Evolutionary conservation across 2,113 vertebrate genomes (phyloP).

Genomic region (Rhadina sibilatrix): DNA sequence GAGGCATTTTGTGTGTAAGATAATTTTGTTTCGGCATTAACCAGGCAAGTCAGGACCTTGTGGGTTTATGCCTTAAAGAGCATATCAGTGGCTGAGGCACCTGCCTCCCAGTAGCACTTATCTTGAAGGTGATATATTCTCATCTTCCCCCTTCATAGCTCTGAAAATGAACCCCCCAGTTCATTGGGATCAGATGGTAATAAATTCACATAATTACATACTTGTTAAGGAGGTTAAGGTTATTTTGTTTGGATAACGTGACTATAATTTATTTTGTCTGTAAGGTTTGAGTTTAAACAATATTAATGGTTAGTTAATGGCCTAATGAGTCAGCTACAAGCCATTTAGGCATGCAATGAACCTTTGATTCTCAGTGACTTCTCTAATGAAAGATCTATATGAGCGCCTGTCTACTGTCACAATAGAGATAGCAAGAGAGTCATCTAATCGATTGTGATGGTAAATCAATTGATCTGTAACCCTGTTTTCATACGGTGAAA

Average conservation of each 20-base stretch:
- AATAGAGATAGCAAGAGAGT: conserved; percentile 75
- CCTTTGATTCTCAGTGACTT: conserved; percentile 79
- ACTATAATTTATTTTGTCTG: conserved; percentile 74
- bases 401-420: conserved; percentile 74
- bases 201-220: conserved; percentile 63
- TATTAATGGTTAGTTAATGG: conserved; percentile 81
- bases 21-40: neutral
- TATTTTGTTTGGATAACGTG: conserved; percentile 62
- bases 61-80: neutral
- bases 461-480: conserved; percentile 84
- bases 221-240: conserved; percentile 60
- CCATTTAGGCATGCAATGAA: conserved; percentile 76
- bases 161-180: conserved; percentile 46
- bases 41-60: neutral
- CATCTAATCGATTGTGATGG: conserved; percentile 79
- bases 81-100: neutral
- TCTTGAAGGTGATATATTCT: conserved; percentile 16
- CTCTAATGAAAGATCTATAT: conserved; percentile 85
- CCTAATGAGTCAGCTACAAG: conserved; percentile 78
- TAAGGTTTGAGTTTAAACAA: conserved; percentile 75
- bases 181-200: conserved; percentile 57
- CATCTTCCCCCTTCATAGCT: neutral
- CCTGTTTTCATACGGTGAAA: conserved; percentile 76
- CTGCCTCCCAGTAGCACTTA: conserved; percentile 18
- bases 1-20: neutral